Base-by-base conservation (phyloP, 2,113 vertebrate genomes). In the Candoia aspera region DNA sequence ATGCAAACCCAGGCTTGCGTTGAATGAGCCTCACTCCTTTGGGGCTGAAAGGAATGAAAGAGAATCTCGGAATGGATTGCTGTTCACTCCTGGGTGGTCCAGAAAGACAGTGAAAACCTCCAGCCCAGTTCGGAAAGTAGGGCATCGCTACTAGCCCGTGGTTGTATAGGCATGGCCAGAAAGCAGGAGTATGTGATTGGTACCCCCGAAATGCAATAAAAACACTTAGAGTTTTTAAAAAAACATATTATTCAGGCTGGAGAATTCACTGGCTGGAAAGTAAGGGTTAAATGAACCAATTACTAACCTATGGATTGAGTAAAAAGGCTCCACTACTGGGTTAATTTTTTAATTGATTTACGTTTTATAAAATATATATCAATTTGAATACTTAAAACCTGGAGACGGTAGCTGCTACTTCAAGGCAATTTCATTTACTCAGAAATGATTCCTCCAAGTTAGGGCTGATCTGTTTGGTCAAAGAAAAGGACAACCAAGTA, bases 1-100 rank as follows among this genome's bases (percentile, higher is more conserved):
- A 92, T 88, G 91, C 91, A 89, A 62, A 60, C 57, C 73, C 87
- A 62, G 91, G 12, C 91, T 62, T 84, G 55, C 42, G 55, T 84
- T 60, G 68, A 89, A 84, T 19, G 37, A 89, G 73, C 37, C 91
- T 89, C 57, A 19, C 73, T 88, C 55, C 68, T 37, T 55, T 73
- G 83, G 57, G 58, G 57, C 57, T 53, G 42, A 92, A 60, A 33
- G 68, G 73, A 33, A 37, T n/a, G 59, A 37, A 87, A 84, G 33
- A 84, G 86, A 92, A 84, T 88, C 86, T 46, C 42, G 9, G 17
- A 84, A 53, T 54, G 57, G 57, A 89, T 84, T 83, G 33, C 26
- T 42, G 54, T 88, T 88, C 10, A 54, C 37, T 88, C 55, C 42
- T 42, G 26, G 49, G 68, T 37, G 68, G 19, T 83, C 73, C 19